Evolutionary conservation across 2,797 vertebrate species (phyloP).

Genomic region (Scomberomorus guttatus): DNA sequence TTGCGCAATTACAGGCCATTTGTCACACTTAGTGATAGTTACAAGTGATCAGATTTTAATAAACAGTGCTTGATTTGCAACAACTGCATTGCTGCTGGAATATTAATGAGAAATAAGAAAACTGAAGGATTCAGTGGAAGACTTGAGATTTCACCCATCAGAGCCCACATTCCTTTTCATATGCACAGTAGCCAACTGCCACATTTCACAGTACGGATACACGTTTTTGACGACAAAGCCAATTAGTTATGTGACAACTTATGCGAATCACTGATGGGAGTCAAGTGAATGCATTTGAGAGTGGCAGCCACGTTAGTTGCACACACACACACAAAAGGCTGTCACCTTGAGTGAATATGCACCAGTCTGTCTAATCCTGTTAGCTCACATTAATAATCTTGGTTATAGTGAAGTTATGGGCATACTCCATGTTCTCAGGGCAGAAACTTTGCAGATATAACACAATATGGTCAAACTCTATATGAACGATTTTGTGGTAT

Average conservation of each 20-base stretch:
- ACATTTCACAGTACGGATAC: slow-evolving; percentile 29
- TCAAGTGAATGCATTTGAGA: slow-evolving; percentile 18
- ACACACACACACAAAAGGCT: neutral
- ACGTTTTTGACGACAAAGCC: slow-evolving; percentile 17
- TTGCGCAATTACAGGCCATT: neutral
- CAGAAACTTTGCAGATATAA: slow-evolving; percentile 1
- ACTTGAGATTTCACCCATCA: slow-evolving; percentile 65
- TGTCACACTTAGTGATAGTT: neutral
- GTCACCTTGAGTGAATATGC: slow-evolving; percentile 4
- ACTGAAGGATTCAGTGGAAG: slow-evolving; percentile 60
- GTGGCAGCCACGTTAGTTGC: neutral
- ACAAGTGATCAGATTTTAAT: neutral
- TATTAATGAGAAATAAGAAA: slow-evolving; percentile 19
- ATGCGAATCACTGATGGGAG: neutral
- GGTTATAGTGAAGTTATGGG: neutral
- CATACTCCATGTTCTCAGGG: neutral
- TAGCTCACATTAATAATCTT: slow-evolving; percentile 8
- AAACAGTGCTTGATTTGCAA: slow-evolving; percentile 2
- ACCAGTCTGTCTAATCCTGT: slow-evolving; percentile 12
- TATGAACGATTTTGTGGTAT: slow-evolving; percentile 9
- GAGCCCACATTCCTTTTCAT: slow-evolving; percentile 58
- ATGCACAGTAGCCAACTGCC: slow-evolving; percentile 67
- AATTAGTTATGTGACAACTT: slow-evolving; percentile 22
- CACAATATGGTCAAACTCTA: slow-evolving; percentile 16
- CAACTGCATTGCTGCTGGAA: neutral